phyloP scores from a whole-genome alignment of 2,113 vertebrate genomes.

The Galemys pyrenaicus region DNA sequence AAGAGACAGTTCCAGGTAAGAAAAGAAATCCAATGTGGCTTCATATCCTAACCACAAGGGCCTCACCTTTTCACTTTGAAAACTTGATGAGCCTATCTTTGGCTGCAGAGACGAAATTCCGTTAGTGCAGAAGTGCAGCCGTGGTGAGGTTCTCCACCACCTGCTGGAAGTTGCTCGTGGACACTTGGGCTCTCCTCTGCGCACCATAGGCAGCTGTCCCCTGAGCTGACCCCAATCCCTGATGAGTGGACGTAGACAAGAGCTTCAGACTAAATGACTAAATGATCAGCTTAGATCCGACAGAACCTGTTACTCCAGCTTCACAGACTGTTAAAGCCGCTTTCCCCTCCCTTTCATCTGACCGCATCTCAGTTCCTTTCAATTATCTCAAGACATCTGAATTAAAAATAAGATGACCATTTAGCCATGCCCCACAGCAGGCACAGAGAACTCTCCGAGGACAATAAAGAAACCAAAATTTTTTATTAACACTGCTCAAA shows the following conservation, averaged over 20 bases:
- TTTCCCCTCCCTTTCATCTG: background rate
- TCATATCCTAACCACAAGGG: background rate
- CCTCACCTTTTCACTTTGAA: background rate
- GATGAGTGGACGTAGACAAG: background rate
- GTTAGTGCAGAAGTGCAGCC: background rate
- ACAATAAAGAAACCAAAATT: background rate
- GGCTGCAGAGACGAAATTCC: conserved; percentile 8
- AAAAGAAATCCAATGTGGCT: background rate
- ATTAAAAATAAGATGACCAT: background rate
- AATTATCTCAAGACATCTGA: background rate
- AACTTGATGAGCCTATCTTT: background rate
- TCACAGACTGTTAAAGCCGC: background rate
- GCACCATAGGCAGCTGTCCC: background rate
- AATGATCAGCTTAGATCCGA: background rate
- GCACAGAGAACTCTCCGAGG: background rate
- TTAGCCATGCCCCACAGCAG: background rate
- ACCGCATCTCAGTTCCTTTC: background rate
- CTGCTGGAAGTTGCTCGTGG: background rate
- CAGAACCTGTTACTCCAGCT: background rate
- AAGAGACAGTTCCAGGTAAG: background rate
- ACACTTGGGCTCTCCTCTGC: background rate
- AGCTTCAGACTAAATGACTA: background rate
- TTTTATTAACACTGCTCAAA: background rate
- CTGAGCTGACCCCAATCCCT: background rate
- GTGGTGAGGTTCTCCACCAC: background rate